Evolutionary conservation across 2,797 vertebrate species (phyloP), one percentile per base, ranked within the genome.

Genomic region (Diglossa cyanea): DNA sequence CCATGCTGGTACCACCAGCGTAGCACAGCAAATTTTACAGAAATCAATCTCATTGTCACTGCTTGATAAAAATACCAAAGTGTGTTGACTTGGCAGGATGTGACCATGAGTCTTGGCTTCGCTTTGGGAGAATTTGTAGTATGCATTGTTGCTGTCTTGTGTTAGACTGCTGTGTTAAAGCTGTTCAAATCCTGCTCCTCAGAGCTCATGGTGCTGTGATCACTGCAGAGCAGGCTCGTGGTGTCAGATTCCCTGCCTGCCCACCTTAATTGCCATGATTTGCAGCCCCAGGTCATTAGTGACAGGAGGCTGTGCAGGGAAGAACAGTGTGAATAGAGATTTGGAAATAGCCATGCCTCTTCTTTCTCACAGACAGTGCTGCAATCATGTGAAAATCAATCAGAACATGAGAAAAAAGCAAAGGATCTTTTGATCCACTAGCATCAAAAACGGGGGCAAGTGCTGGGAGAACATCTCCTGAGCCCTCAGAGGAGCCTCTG

Each of bases 331-430:
- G 88, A 75, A 66, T 13, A 67, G 81, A 63, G 61, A 48, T 73
- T 76, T 40, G 45, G 65, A 83, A 88, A 45, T 39, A 10, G 1
- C 57, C 20, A 1, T 33, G 71, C 55, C 42, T 66, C 63, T 93
- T 86, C 55, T 55, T 70, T 65, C 92, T 72, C 21, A 3, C 3
- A 21, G 70, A 8, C 44, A 47, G 66, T 25, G 9, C 48, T 28
- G 39, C 60, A 91, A 71, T 93, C 61, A 39, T 55, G 74, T 16
- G 65, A 55, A 92, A 96, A 94, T 94, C 68, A 72, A 61, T 77
- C 30, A 17, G 85, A 65, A 68, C 8, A 4, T 2, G n/a, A 72
- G 82, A 25, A 63, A 75, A 86, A 68, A 31, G 37, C 50, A 55
- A 28, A 47, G 40, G 24, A 33, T 35, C 35, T 63, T 85, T 72